Percentiles rank a stretch among this genome's conserved stretches.
phyloP scores from a whole-genome alignment of 2,113 vertebrate genomes.

The Menidia beryllina region DNA sequence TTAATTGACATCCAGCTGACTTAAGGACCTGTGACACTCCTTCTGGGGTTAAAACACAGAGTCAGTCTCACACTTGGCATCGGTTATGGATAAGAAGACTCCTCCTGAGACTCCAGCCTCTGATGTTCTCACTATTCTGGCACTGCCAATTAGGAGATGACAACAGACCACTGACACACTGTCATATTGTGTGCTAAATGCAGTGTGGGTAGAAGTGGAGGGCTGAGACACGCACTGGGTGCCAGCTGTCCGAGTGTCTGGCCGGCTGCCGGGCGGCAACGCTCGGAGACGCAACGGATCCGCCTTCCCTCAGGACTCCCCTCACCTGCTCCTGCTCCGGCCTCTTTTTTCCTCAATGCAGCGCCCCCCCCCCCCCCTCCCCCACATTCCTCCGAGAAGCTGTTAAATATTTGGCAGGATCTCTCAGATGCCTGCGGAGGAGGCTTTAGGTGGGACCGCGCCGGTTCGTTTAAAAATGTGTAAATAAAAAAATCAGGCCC shows the following conservation, averaged over 20 bases:
- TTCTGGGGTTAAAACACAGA: not conserved
- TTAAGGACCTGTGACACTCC: not conserved
- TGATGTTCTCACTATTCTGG: conserved; percentile 64
- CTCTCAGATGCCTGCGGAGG: conserved; percentile 27
- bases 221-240: conserved; percentile 31
- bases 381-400: conserved; percentile 37
- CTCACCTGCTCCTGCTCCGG: conserved; percentile 66
- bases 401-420: conserved; percentile 59
- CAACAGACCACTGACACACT: conserved; percentile 55
- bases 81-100: conserved; percentile 25
- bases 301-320: conserved; percentile 59
- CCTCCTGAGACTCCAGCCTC: conserved; percentile 22
- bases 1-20: not conserved
- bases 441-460: not conserved
- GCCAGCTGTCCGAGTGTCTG: conserved; percentile 71
- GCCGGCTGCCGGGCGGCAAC: conserved; percentile 70
- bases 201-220: conserved; percentile 43
- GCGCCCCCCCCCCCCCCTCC: no score
- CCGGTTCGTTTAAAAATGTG: no score
- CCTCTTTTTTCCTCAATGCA: conserved; percentile 46
- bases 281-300: conserved; percentile 68
- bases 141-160: conserved; percentile 54
- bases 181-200: conserved; percentile 51
- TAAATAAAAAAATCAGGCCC: conserved; percentile 4
- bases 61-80: not conserved